phyloP scores from a whole-genome alignment of 2,888 invertebrate genomes.

The Melinopterus prodromus region DNA sequence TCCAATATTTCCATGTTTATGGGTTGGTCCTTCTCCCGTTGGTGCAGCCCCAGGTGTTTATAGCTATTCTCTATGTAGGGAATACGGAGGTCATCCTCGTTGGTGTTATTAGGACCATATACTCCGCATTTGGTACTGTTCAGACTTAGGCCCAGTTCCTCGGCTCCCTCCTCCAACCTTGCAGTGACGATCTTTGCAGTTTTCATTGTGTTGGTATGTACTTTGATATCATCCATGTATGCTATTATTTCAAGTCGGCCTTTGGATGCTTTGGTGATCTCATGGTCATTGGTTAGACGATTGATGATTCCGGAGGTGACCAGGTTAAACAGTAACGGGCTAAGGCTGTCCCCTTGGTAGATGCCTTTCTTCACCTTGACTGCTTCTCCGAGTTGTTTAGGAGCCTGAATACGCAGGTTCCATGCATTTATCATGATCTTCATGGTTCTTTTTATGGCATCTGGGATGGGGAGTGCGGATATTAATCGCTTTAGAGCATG shows the following conservation, averaged over 20 bases:
- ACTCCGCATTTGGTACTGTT: background rate
- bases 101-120: background rate
- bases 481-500: constrained; percentile 14
- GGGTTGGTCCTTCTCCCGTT: background rate
- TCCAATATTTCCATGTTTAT: constrained; percentile 10
- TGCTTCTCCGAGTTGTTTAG: background rate
- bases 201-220: background rate
- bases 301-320: background rate
- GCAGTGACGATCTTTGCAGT: background rate
- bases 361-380: constrained; percentile 4
- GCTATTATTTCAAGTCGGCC: constrained; percentile 5
- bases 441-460: background rate
- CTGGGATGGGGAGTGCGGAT: background rate
- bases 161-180: too few relatives aligned
- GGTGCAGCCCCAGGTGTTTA: background rate
- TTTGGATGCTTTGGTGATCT: background rate
- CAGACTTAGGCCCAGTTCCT: background rate
- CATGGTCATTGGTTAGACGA: too few relatives aligned
- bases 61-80: background rate
- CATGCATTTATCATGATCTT: background rate
- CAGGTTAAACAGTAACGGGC: background rate
- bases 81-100: background rate
- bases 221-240: background rate
- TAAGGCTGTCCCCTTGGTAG: constrained; percentile 4
- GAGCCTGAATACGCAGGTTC: background rate